Percentiles rank a stretch among this genome's conserved stretches.
Evolutionary conservation across 2,113 vertebrate species (phyloP).

Genomic region (Limanda limanda): DNA sequence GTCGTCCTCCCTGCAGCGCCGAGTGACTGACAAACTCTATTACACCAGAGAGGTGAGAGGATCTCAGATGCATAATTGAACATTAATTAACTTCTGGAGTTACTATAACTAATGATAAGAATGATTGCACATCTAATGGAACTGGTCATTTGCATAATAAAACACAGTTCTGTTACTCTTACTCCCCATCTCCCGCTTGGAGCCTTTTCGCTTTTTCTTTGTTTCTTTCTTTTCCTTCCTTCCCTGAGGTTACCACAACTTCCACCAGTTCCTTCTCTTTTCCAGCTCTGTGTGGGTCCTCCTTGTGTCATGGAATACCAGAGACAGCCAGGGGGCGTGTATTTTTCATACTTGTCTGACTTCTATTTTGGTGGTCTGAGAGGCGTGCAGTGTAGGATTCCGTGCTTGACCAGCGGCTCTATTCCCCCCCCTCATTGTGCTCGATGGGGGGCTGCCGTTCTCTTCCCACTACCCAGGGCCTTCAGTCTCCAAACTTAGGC

Average conservation of each 20-base stretch:
- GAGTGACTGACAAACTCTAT: conserved; percentile 61
- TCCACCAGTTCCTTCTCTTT: conserved; percentile 10
- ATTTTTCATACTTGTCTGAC: conserved; percentile 63
- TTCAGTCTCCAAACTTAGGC: conserved; percentile 28
- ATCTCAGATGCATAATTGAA: conserved; percentile 62
- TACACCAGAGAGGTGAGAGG: conserved; percentile 53
- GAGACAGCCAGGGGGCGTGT: conserved; percentile 40
- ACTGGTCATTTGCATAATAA: conserved; percentile 53
- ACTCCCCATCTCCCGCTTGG: background rate
- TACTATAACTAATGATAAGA: conserved; percentile 63
- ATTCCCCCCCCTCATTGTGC: conserved; percentile 38
- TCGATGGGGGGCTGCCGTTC: conserved; percentile 26
- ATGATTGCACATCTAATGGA: conserved; percentile 59
- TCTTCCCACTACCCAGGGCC: conserved; percentile 25
- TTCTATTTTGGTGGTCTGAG: conserved; percentile 55
- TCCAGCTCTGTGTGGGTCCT: conserved; percentile 23
- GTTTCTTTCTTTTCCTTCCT: background rate
- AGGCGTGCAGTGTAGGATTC: conserved; percentile 42
- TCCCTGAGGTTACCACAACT: conserved; percentile 26
- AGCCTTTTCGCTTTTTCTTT: background rate
- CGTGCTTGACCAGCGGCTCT: conserved; percentile 63
- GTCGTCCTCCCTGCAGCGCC: conserved; percentile 26
- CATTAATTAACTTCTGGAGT: conserved; percentile 56
- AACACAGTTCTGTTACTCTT: conserved; percentile 25
- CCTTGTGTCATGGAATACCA: conserved; percentile 27